A percentile compares a stretch with the other conserved stretches of the same genome.
Conservation (phyloP, 2,888 invertebrate species). For the Lepidonotus clava region DNA sequence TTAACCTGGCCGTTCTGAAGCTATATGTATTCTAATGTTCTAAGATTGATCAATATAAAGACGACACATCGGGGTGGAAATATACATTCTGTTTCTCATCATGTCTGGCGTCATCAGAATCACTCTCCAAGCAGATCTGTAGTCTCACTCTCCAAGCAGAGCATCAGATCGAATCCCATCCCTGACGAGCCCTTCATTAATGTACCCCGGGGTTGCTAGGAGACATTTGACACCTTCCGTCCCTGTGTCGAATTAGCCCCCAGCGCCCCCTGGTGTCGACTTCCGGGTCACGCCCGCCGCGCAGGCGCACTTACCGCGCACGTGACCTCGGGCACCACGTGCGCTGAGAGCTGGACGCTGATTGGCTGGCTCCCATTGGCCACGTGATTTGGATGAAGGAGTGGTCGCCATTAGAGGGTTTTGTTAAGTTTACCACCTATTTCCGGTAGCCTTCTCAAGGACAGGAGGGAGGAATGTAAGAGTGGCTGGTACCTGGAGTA, state of each 20-base stretch:
- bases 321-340: conserved; percentile 4
- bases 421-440: conserved; percentile 26
- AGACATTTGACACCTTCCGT: conserved; percentile 1
- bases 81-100: no score
- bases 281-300: conserved; percentile 34
- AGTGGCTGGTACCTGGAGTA: no score
- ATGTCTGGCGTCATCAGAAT: no score
- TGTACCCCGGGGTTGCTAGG: not conserved
- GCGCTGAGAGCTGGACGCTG: not conserved
- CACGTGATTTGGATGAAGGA: not conserved
- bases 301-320: conserved; percentile 38
- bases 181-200: conserved; percentile 22
- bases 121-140: no score
- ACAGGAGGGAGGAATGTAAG: not conserved
- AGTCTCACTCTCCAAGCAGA: no score
- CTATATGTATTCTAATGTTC: no score
- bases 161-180: no score
- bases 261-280: not conserved
- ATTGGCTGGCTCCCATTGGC: conserved; percentile 28
- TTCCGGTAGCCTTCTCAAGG: not conserved
- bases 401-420: conserved; percentile 11
- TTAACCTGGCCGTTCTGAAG: no score
- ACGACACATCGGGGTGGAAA: no score
- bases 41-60: no score
- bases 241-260: conserved; percentile 32